Base-by-base conservation (phyloP, 2,113 vertebrate species). In the Isichthys henryi region DNA sequence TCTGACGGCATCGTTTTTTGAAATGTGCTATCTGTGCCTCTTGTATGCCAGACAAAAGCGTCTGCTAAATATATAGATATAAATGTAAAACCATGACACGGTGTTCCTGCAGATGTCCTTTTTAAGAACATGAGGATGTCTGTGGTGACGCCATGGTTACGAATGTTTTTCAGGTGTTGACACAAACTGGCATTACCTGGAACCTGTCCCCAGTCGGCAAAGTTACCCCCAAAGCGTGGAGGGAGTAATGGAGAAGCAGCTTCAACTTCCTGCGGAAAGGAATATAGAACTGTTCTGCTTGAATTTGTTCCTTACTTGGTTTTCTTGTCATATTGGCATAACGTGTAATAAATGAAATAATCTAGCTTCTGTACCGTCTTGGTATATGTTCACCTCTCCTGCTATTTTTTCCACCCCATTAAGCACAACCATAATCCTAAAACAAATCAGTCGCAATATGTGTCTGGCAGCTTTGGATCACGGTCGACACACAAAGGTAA, bases 171-270 rank as follows among this genome's bases (percentile, higher is more conserved):
- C 94, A 99, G 98, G 97, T 96, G 74, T 0, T 94, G 15, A 98
- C 97, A 91, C 92, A 95, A 45, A 94, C 95, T 39, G 97, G 97
- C 17, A 93, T 99, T 1, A 91, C 92, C 66, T 99, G 98, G 98
- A 98, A 98, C 92, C 2, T 97, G 86, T 99, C 98, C 15, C 98
- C 98, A 5, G 89, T 98, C 15, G 97, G 98, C 89, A 98, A 92
- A 95, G 0, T 98, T 56, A 96, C 95, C 88, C 98, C 98, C 23
- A 97, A 96, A 77, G 91, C 94, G 74, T 99, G 98, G 97, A 97
- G 92, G 39, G 89, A 92, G 89, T 11, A 92, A 9, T 23, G 46
- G 23, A 11, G n/a, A 13, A 5, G 52, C n/a, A 17, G 31, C 35
- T 45, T 7, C 49, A 43, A 45, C 70, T 52, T 39, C 13, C 9